These are phyloP conservation scores for Heliothis peltigera DNA, from an alignment of 2,888 invertebrate genomes.

Conservation along the genomic window DNA sequence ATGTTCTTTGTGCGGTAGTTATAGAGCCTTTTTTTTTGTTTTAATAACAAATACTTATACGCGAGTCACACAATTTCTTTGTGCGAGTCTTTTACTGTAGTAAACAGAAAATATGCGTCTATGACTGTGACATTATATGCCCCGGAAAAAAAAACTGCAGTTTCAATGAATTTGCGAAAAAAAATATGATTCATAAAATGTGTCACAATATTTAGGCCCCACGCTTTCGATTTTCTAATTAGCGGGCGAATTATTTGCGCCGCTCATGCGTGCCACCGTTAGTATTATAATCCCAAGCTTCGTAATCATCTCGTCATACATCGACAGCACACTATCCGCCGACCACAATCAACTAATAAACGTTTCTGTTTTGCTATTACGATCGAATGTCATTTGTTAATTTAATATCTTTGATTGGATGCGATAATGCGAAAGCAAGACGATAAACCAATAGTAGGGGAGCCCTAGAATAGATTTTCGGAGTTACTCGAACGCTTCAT, in stretches of 20 bases:
- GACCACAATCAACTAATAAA: constrained; percentile 26
- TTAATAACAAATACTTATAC: constrained; percentile 11
- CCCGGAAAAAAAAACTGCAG: too few relatives aligned
- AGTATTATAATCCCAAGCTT: constrained; percentile 45
- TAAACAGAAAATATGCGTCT: not conserved
- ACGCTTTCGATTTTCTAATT: constrained; percentile 57
- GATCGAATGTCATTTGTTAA: constrained; percentile 49
- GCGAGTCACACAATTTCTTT: not conserved
- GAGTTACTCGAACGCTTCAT: too few relatives aligned
- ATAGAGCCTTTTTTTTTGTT: constrained; percentile 14
- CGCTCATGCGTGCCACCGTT: constrained; percentile 53
- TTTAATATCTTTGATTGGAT: constrained; percentile 38
- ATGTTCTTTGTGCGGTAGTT: constrained; percentile 24
- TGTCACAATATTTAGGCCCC: constrained; percentile 16
- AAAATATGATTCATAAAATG: not conserved
- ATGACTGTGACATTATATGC: too few relatives aligned
- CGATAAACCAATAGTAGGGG: too few relatives aligned
- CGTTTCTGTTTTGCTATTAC: constrained; percentile 52
- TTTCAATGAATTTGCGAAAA: too few relatives aligned
- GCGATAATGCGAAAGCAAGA: constrained; percentile 40
- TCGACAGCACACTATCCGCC: constrained; percentile 10
- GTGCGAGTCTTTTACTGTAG: not conserved
- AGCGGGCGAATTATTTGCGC: constrained; percentile 50
- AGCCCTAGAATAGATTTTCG: too few relatives aligned
- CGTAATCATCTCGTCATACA: constrained; percentile 36